phyloP scores from a whole-genome alignment of 1,140 invertebrate genomes.

The Scylla paramamosain region DNA sequence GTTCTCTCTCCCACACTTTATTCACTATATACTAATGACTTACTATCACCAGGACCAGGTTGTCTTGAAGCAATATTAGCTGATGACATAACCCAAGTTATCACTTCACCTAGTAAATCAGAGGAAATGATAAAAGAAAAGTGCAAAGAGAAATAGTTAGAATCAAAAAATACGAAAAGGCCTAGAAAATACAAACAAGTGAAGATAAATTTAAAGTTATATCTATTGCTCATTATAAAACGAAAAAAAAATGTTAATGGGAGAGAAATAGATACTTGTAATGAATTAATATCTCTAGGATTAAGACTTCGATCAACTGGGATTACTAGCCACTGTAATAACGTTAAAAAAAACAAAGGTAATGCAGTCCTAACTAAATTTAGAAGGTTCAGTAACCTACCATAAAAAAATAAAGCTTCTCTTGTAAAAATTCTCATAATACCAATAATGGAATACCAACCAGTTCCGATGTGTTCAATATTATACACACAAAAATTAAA shows the following conservation, averaged over 20 bases:
- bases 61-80: neutral
- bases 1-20: neutral
- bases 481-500: too few relatives aligned
- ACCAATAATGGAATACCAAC: neutral
- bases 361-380: neutral
- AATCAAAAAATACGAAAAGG: neutral
- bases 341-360: neutral
- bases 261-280: neutral
- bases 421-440: neutral
- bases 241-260: neutral
- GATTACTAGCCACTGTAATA: neutral
- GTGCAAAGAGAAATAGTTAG: too few relatives aligned
- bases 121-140: too few relatives aligned
- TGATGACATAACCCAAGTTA: too few relatives aligned
- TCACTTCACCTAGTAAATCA: too few relatives aligned
- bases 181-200: neutral
- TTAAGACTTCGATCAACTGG: neutral
- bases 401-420: neutral
- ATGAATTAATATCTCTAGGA: neutral
- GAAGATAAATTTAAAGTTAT: neutral
- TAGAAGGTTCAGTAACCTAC: neutral
- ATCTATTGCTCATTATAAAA: neutral
- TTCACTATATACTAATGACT: neutral
- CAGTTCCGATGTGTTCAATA: neutral
- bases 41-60: neutral